Conservation (phyloP, 2,797 vertebrate genomes). For the Mormyrops boulengeri region DNA sequence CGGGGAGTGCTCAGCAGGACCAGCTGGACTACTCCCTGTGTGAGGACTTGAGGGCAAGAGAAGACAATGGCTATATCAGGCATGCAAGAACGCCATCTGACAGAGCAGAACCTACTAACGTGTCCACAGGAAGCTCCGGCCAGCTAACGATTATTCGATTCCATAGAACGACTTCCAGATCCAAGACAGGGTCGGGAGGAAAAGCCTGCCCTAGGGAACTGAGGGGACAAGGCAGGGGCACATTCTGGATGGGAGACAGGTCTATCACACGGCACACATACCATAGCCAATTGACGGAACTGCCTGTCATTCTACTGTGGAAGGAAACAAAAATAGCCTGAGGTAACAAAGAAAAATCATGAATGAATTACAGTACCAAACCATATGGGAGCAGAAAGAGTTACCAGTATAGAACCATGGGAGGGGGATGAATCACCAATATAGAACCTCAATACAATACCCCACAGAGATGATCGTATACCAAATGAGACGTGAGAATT, state of each 20-base stretch:
- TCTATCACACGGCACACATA: neutral
- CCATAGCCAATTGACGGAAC: neutral
- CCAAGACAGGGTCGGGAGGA: neutral
- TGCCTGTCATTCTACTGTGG: neutral
- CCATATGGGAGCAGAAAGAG: neutral
- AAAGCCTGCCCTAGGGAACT: neutral
- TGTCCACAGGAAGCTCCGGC: neutral
- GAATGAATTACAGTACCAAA: neutral
- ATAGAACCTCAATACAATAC: neutral
- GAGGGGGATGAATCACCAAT: neutral
- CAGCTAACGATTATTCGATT: neutral
- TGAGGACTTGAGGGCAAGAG: slow-evolving; percentile 1
- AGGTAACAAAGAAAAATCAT: neutral
- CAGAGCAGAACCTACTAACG: neutral
- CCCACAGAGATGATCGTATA: neutral
- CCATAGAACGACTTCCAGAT: neutral
- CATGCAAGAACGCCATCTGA: neutral
- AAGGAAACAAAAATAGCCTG: neutral
- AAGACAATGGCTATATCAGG: neutral
- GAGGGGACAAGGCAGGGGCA: neutral
- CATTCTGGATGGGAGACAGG: neutral
- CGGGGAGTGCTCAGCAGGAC: slow-evolving; percentile 17
- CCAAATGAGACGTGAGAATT: neutral
- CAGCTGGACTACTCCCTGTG: neutral
- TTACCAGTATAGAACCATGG: neutral